These are phyloP conservation scores for Limonius californicus DNA, from an alignment of 1,140 invertebrate genomes.

Conservation along the genomic window DNA sequence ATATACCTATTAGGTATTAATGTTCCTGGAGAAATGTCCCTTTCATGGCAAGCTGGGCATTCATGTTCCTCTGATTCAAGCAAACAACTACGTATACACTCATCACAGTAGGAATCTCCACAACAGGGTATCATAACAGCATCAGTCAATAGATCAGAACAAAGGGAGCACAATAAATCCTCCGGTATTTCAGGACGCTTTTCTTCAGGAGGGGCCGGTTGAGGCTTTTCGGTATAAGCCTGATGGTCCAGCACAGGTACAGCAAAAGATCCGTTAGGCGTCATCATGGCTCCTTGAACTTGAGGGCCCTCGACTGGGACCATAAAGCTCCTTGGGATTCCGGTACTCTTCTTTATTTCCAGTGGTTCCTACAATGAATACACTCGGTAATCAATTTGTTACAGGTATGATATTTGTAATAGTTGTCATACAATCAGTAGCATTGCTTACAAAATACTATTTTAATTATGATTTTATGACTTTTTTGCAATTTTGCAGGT, in stretches of 20 bases:
- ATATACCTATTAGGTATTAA: slow-evolving; percentile 80
- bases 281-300: slow-evolving; percentile 89
- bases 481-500: too few relatives aligned
- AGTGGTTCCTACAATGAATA: slow-evolving; percentile 60
- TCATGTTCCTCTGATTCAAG: slow-evolving; percentile 91
- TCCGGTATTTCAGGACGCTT: slow-evolving; percentile 79
- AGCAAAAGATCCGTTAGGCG: slow-evolving; percentile 86
- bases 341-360: slow-evolving; percentile 89
- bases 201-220: slow-evolving; percentile 62
- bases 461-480: too few relatives aligned
- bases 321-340: slow-evolving; percentile 97
- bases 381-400: too few relatives aligned
- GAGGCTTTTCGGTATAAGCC: slow-evolving; percentile 51
- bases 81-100: slow-evolving; percentile 88
- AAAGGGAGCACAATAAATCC: slow-evolving; percentile 87
- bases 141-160: slow-evolving; percentile 89
- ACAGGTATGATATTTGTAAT: too few relatives aligned
- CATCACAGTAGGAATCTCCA: slow-evolving; percentile 96
- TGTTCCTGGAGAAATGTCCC: slow-evolving; percentile 86
- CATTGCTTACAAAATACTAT: too few relatives aligned
- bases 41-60: slow-evolving; percentile 91
- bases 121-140: slow-evolving; percentile 97
- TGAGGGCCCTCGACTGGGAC: slow-evolving; percentile 85
- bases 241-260: slow-evolving; percentile 89
- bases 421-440: too few relatives aligned